A percentile compares a stretch with the other conserved stretches of the same genome.
Conservation (phyloP, 2,797 vertebrate genomes). For the Lemur catta region DNA sequence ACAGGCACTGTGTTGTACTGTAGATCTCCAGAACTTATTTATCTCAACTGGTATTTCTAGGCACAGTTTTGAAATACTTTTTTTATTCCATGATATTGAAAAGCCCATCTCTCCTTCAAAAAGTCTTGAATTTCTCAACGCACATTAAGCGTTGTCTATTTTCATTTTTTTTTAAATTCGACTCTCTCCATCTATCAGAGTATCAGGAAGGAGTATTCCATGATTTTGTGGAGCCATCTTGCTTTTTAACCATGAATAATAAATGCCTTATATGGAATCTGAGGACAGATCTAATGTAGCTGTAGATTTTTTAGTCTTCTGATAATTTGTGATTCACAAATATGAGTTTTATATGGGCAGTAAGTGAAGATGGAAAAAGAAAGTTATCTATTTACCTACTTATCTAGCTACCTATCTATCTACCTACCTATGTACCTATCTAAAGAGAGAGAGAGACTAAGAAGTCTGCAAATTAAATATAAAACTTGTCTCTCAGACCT, state of each 20-base stretch:
- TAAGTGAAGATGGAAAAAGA: not conserved
- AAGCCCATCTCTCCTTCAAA: not conserved
- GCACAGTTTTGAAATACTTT: not conserved
- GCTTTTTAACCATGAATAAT: not conserved
- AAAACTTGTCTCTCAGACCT: not conserved
- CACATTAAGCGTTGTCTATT: not conserved
- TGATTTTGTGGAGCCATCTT: not conserved
- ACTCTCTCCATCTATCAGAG: not conserved
- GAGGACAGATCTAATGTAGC: not conserved
- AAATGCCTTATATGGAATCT: not conserved
- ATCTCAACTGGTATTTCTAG: not conserved
- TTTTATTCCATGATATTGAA: not conserved
- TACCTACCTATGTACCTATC: not conserved
- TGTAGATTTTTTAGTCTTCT: not conserved
- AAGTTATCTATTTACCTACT: not conserved
- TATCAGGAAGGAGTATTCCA: not conserved
- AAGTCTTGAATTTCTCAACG: not conserved
- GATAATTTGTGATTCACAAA: not conserved
- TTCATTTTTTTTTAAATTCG: not conserved
- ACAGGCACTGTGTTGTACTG: not conserved
- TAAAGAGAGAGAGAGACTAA: not conserved
- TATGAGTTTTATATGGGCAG: not conserved
- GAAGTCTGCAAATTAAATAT: not conserved
- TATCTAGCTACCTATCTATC: not conserved
- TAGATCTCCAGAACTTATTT: not conserved